Base-by-base conservation (phyloP, 2,113 vertebrate genomes). In the Bettongia penicillata region DNA sequence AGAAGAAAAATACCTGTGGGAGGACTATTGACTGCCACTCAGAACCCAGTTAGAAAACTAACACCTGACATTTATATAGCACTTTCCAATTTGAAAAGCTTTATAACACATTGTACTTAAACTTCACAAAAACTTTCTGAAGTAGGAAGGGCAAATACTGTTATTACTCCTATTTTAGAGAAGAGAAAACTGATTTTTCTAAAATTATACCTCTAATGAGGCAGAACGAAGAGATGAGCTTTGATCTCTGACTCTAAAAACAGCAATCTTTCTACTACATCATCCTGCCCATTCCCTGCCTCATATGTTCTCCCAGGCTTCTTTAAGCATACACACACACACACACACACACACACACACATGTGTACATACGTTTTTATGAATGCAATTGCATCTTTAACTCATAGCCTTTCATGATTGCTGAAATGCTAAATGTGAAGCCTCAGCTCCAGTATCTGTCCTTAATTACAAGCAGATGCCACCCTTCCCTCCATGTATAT, bases 381-480 rank as follows among this genome's bases (percentile, higher is more conserved):
- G 26, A 77, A 90, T n/a, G 37, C 48, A 84, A 48, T n/a, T 94
- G 93, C 95, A 91, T 94, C 97, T 97, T 96, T 97, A 97, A 94
- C 90, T 96, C 23, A 23, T 7, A 96, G 90, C 52, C 94, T 93
- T 97, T 84, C 68, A 23, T 43, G 19, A 57, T 90, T 92, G 53
- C 51, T 1, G 47, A 91, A 96, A 28, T 96, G 77, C 90, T 77
- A 37, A 93, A 31, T 96, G 95, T 95, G 96, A 91, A 97, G 96
- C 95, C 31, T 50, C 93, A 90, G 92, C 92, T 96, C 84, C 77
- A 19, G 55, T 94, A 97, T 96, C 94, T 51, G 53, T 97, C 92
- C 96, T 94, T 98, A 98, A 98, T 98, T 97, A 96, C 50, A 95
- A 97, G 95, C 97, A 98, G 97, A 98, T 98, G 97, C 95, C 97